Percentiles rank a stretch among this genome's conserved stretches.
Evolutionary conservation across 92 coral and sea anemone species (phyloP).

Genomic region (Palythoa heliodiscus): DNA sequence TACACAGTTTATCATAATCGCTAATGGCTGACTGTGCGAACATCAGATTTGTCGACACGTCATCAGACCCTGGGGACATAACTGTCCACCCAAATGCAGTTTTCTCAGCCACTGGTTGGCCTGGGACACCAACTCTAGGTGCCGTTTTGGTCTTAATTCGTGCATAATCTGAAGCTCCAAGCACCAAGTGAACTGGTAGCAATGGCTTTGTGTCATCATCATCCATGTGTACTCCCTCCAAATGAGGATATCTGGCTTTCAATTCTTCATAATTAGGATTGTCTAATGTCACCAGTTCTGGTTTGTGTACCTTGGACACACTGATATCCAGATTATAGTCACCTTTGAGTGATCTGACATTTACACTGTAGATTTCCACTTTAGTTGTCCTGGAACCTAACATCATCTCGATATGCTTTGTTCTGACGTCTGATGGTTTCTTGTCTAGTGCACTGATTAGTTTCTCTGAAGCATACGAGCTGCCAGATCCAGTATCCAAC

Average conservation of each 20-base stretch:
- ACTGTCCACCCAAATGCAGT: background rate
- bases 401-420: slow-evolving; percentile 59
- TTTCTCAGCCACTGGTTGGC: slow-evolving; percentile 20
- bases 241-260: slow-evolving; percentile 38
- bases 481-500: slow-evolving; percentile 63
- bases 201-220: slow-evolving; percentile 52
- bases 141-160: slow-evolving; percentile 27
- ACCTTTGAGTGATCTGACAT: slow-evolving; percentile 19
- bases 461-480: slow-evolving; percentile 54
- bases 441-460: slow-evolving; percentile 47
- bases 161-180: slow-evolving; percentile 60
- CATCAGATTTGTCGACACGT: slow-evolving; percentile 2
- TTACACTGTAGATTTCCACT: slow-evolving; percentile 41
- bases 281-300: slow-evolving; percentile 44
- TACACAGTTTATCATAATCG: slow-evolving; percentile 53
- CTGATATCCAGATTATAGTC: slow-evolving; percentile 29
- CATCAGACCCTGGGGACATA: slow-evolving; percentile 49
- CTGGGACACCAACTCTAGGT: slow-evolving; percentile 32
- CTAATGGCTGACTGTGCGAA: slow-evolving; percentile 24
- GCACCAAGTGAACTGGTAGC: slow-evolving; percentile 55
- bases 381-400: slow-evolving; percentile 46
- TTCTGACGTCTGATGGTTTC: slow-evolving; percentile 31
- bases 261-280: slow-evolving; percentile 47
- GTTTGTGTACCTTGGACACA: slow-evolving; percentile 56
- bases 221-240: slow-evolving; percentile 27